Evolutionary conservation across 2,113 vertebrate genomes (phyloP), one percentile per base, ranked within the genome.

Genomic region (Thymallus thymallus): DNA sequence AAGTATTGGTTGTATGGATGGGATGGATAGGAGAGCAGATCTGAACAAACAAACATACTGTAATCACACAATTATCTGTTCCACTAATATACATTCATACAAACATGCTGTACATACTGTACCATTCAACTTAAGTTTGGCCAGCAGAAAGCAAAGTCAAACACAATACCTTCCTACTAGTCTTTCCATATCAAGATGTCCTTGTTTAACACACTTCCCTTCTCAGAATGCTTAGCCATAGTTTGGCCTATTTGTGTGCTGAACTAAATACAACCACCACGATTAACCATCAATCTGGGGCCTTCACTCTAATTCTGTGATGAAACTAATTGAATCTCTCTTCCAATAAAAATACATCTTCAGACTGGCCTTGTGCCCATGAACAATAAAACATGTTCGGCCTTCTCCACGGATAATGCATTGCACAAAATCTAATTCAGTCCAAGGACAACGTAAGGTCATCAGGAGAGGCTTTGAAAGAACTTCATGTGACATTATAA

Each of bases 261-360:
- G 29, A 75, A 72, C 68, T 64, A 48, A 86, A 46, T 41, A 65
- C 26, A 26, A 32, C 24, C 63, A 16, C 16, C 26, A 76, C 56
- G 78, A 86, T 84, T 69, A 78, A 78, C 30, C 70, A 62, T 75
- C 77, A 69, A 76, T 80, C 65, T 80, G 72, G 82, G 72, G 72
- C 56, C 73, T 70, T 78, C 62, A 51, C 72, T 75, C 72, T 71
- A 68, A 75, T 65, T 82, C 80, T 78, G 80, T 78, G 55, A 76
- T 61, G 76, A 72, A 66, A 77, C 78, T 81, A 23, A 80, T 85
- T 79, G 35, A 74, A 65, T 56, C 75, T 72, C 73, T 30, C 77
- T 65, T 55, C 51, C 51, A 55, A 55, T 20, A 55, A 55, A 4
- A 20, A 55, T 6, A 55, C 18, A 55, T 55, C 35, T 41, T 41